A percentile compares a stretch with the other conserved stretches of the same genome.
These are phyloP conservation scores for Corydoras sp. DNA, from an alignment of 2,113 vertebrate species.

Conservation along the genomic window DNA sequence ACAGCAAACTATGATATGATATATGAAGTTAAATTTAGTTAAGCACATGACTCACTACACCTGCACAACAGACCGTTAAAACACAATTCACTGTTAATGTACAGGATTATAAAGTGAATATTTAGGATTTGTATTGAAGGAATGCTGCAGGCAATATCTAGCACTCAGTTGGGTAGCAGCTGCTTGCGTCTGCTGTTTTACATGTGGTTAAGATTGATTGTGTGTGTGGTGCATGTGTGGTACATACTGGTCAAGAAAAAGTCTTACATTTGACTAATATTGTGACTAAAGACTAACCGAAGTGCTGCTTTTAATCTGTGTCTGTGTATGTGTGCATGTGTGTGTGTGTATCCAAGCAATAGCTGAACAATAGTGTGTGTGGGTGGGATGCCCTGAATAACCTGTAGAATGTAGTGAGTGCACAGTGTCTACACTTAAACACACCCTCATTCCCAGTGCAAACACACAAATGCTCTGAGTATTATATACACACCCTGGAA, in stretches of 20 bases:
- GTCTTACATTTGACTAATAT: slow-evolving; percentile 35
- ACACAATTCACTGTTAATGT: not conserved
- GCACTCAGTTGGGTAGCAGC: not conserved
- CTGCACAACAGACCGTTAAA: not conserved
- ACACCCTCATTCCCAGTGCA: not conserved
- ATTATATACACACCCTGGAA: not conserved
- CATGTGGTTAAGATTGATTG: slow-evolving; percentile 5
- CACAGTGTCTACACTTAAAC: not conserved
- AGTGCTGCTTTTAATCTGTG: slow-evolving; percentile 18
- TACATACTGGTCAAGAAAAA: not conserved
- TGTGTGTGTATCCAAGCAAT: not conserved
- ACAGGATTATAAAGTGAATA: not conserved
- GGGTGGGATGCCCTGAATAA: slow-evolving; percentile 11
- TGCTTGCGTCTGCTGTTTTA: not conserved
- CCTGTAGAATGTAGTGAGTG: slow-evolving; percentile 3
- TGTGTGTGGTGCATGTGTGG: slow-evolving; percentile 15
- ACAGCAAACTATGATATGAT: too few relatives aligned
- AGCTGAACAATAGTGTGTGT: slow-evolving; percentile 3
- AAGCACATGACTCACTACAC: not conserved
- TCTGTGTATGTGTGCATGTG: slow-evolving; percentile 5
- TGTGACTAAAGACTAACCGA: slow-evolving; percentile 26
- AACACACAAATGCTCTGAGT: not conserved
- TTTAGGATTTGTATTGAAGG: slow-evolving; percentile 4
- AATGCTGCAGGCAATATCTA: not conserved
- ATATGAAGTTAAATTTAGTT: too few relatives aligned